Conservation (phyloP, 1,140 invertebrate genomes). For the Scaptodrosophila lebanonensis region DNA sequence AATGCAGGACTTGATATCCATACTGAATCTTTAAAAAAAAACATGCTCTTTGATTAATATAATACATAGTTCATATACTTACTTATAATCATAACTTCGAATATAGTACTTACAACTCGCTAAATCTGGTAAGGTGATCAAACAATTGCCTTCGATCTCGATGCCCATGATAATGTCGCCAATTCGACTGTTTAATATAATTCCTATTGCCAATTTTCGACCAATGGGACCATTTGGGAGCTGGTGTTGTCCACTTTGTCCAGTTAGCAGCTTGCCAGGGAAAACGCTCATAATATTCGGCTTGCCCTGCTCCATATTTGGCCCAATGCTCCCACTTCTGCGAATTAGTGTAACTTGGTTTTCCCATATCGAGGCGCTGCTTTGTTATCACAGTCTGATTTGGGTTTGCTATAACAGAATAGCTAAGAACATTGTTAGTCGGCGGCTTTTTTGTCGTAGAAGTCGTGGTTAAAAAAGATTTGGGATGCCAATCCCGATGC, state of each 20-base stretch:
- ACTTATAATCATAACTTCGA: no score
- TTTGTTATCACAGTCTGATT: constrained; percentile 32
- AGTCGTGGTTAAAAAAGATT: constrained; percentile 42
- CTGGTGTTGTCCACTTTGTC: constrained; percentile 35
- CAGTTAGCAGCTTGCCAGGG: constrained; percentile 18
- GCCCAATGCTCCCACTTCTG: constrained; percentile 50
- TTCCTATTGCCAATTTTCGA: background rate
- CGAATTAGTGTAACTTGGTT: constrained; percentile 30
- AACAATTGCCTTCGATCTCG: constrained; percentile 62
- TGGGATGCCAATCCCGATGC: constrained; percentile 55
- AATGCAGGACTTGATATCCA: constrained; percentile 67
- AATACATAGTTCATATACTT: no score
- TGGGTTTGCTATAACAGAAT: constrained; percentile 61
- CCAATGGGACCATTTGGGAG: constrained; percentile 24
- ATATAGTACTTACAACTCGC: constrained; percentile 45
- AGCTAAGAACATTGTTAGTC: constrained; percentile 19
- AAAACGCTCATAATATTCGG: constrained; percentile 24
- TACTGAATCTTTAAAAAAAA: constrained; percentile 40
- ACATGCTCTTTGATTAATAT: no score
- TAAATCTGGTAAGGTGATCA: constrained; percentile 45
- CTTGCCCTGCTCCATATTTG: constrained; percentile 12
- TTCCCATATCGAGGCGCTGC: constrained; percentile 44
- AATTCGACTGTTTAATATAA: background rate
- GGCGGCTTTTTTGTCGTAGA: constrained; percentile 45
- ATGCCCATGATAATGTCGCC: constrained; percentile 45